A percentile compares a stretch with the other conserved stretches of the same genome.
phyloP scores from a whole-genome alignment of 2,797 vertebrate genomes.

The Leuciscus waleckii region DNA sequence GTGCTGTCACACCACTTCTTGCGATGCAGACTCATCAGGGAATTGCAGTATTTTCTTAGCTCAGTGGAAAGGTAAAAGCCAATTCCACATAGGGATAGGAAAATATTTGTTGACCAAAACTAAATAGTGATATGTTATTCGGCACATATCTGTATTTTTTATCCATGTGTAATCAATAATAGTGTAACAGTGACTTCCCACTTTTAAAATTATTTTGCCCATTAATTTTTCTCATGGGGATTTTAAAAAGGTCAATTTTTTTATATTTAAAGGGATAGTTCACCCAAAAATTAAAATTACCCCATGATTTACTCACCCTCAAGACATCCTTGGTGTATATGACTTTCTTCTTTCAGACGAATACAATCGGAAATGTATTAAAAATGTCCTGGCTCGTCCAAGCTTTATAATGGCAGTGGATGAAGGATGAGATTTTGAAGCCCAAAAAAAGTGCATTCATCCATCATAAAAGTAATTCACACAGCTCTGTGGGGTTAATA shows the following conservation, averaged over 20 bases:
- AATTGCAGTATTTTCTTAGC: slow-evolving; percentile 32
- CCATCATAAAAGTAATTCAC: no score
- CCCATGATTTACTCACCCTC: no score
- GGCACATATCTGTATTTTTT: not conserved
- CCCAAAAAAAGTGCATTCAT: no score
- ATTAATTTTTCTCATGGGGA: not conserved
- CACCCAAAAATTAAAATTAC: no score
- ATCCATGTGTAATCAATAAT: not conserved
- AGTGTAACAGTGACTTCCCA: not conserved
- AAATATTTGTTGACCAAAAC: slow-evolving; percentile 11
- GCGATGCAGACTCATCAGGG: slow-evolving; percentile 27
- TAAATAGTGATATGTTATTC: not conserved
- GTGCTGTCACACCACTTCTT: slow-evolving; percentile 56
- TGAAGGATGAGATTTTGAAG: no score
- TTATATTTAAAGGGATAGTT: no score
- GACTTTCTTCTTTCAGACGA: no score
- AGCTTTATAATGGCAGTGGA: no score
- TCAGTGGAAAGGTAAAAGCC: not conserved
- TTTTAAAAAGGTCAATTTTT: not conserved
- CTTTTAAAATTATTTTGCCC: not conserved
- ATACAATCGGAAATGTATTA: no score
- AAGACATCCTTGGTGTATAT: no score
- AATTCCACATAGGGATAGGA: not conserved
- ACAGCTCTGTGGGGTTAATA: no score
- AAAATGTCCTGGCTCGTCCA: no score